Evolutionary conservation across 2,113 vertebrate species (phyloP), one percentile per base, ranked within the genome.

Genomic region (Phrynocephalus versicolor): DNA sequence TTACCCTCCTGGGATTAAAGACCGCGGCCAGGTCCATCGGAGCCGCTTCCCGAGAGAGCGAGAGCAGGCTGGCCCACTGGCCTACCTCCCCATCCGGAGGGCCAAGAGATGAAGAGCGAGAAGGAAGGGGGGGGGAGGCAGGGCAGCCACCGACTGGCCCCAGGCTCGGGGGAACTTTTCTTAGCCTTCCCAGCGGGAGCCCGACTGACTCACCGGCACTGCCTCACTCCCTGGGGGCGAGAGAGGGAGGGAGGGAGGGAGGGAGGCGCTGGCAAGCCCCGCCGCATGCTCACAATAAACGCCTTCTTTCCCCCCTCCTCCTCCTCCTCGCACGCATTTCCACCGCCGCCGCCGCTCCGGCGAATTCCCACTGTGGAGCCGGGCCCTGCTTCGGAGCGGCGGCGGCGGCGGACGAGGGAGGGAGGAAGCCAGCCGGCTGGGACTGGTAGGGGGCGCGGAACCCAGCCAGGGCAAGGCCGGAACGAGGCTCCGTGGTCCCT

Each of bases 331-430:
- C 33, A 3, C 67, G 21, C 23, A 19, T n/a, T n/a, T 30, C 21
- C 25, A 16, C 33, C 10, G 37, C 51, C 70, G 8, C 18, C 33
- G 2, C 51, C 35, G 30, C 75, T 21, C 5, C 64, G 21, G 35
- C 45, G 75, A 7, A 84, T 84, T 84, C 83, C 71, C 79, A 33
- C 79, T 13, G 45, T 33, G 78, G 33, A 51, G 70, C 70, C 62
- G 55, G 27, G 69, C 39, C 39, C 6, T 25, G 55, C 55, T 16
- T 37, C 45, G 5, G 45, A 51, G 45, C 10, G 45, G 45, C 45
- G 45, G 45, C 45, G 45, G n/a, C 45, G 45, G 45, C 10, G 15
- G 39, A 14, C 7, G 69, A 35, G 13, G 8, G 8, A 19, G 45
- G 5, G 45, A 51, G 45, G 5, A 10, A 51, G 45, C 45, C 45